These are phyloP conservation scores for Schizopygopsis malacanthus DNA, from an alignment of 2,797 vertebrate genomes.

Conservation along the genomic window DNA sequence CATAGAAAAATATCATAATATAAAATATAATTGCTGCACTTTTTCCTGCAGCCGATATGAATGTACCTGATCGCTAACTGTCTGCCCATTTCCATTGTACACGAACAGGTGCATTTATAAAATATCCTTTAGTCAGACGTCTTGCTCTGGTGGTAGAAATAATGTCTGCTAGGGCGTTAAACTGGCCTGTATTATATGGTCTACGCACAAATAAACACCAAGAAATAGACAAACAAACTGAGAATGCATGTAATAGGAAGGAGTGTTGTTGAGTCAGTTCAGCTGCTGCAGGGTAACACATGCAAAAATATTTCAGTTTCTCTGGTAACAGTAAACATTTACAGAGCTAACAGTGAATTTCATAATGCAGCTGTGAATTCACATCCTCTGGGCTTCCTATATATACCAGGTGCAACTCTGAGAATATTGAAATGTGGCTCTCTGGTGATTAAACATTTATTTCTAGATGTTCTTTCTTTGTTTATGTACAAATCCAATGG, in stretches of 20 bases:
- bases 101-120: not conserved
- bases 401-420: conserved; percentile 69
- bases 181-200: conserved; percentile 5
- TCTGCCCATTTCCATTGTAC: not conserved
- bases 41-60: not conserved
- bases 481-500: not conserved
- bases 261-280: conserved; percentile 59
- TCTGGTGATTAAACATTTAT: conserved; percentile 18
- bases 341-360: conserved; percentile 63
- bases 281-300: conserved; percentile 58
- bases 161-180: conserved; percentile 17
- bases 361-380: conserved; percentile 61
- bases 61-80: not conserved
- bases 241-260: conserved; percentile 36
- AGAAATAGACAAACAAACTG: not conserved
- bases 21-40: not conserved
- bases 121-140: not conserved
- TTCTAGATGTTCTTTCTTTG: conserved; percentile 5
- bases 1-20: not conserved
- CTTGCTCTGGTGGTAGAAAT: not conserved
- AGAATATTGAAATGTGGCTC: not conserved
- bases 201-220: not conserved
- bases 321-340: conserved; percentile 55
- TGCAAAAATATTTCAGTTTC: conserved; percentile 69
- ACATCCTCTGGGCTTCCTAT: conserved; percentile 63